A percentile compares a stretch with the other conserved stretches of the same genome.
Evolutionary conservation across 1,140 invertebrate species (phyloP).

Genomic region (Drosophila kepulauana): DNA sequence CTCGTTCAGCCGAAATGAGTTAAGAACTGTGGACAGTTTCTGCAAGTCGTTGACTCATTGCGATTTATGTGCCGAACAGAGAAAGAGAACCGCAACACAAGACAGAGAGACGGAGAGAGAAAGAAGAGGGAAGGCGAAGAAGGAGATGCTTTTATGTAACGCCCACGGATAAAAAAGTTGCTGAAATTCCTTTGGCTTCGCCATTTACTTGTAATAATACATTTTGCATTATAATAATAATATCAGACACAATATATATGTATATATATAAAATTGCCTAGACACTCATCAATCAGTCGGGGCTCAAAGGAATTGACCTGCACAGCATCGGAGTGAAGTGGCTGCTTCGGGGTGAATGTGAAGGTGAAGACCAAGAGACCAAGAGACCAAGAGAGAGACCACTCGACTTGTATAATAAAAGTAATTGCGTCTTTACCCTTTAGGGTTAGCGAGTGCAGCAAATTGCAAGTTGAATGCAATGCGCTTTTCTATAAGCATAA

Average conservation of each 20-base stretch:
- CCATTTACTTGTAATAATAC: constrained; percentile 71
- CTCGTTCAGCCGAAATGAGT: constrained; percentile 70
- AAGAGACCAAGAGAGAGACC: constrained; percentile 6
- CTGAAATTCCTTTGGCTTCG: constrained; percentile 49
- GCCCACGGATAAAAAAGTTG: constrained; percentile 38
- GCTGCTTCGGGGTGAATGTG: constrained; percentile 51
- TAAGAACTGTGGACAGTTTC: constrained; percentile 81
- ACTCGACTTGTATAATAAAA: constrained; percentile 74
- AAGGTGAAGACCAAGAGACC: constrained; percentile 28
- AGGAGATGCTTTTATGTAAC: constrained; percentile 2
- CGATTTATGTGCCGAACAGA: constrained; percentile 58
- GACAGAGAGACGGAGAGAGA: not conserved
- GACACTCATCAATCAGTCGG: constrained; percentile 78
- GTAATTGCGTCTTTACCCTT: constrained; percentile 84
- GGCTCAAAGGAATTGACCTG: constrained; percentile 74
- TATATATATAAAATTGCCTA: constrained; percentile 73
- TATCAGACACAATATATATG: constrained; percentile 44
- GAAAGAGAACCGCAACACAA: constrained; percentile 5
- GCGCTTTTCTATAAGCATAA: constrained; percentile 80
- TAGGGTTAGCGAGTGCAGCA: constrained; percentile 79
- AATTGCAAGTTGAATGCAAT: constrained; percentile 72
- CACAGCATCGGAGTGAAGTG: not conserved
- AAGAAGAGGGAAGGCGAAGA: constrained; percentile 12
- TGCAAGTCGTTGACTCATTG: constrained; percentile 62
- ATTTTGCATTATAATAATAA: constrained; percentile 79